Evolutionary conservation across 2,797 vertebrate species (phyloP).

Genomic region (Ibycter americanus): DNA sequence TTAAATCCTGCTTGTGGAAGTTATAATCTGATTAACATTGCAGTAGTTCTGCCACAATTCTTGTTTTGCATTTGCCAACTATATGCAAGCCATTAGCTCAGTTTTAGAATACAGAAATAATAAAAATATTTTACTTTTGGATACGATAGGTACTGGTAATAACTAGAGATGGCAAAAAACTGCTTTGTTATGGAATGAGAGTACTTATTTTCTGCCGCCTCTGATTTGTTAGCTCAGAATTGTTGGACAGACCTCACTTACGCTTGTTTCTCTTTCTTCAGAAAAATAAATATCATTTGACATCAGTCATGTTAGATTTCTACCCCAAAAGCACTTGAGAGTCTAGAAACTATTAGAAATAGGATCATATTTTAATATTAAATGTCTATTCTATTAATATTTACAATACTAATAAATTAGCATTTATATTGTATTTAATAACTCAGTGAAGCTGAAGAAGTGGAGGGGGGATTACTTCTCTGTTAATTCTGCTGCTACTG

Average conservation of each 20-base stretch:
- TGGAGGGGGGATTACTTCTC: not conserved
- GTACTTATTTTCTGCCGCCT: not conserved
- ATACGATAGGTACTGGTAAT: not conserved
- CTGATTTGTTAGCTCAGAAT: not conserved
- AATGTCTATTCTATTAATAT: not conserved
- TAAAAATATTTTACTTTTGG: not conserved
- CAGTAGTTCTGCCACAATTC: not conserved
- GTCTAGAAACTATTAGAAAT: not conserved
- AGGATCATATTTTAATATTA: not conserved
- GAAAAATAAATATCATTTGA: not conserved
- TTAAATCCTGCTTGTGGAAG: not conserved
- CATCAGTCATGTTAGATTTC: not conserved
- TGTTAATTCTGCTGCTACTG: not conserved
- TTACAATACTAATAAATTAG: not conserved
- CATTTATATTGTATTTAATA: not conserved
- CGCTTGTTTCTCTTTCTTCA: not conserved
- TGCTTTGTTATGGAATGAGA: not conserved
- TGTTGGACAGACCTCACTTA: not conserved
- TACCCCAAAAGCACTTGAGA: not conserved
- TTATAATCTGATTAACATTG: not conserved
- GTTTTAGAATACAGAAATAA: not conserved
- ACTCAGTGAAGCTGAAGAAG: not conserved
- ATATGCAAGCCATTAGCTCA: not conserved
- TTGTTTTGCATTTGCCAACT: not conserved
- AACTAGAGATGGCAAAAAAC: not conserved